phyloP scores from a whole-genome alignment of 2,113 vertebrate genomes.

The Neoarius graeffei region DNA sequence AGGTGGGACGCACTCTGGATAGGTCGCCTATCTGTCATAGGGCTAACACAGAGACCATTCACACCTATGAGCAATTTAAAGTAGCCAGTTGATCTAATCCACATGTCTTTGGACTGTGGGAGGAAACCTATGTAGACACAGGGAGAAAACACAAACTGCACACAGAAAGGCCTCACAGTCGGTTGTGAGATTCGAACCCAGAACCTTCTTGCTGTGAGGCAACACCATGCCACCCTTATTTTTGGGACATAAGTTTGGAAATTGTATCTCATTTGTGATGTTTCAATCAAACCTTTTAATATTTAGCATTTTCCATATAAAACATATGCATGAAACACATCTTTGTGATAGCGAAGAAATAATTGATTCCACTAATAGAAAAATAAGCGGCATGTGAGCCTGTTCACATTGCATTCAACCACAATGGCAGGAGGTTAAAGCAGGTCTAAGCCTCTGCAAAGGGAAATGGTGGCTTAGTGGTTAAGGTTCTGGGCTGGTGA shows the following conservation, averaged over 20 bases:
- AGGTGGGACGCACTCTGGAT: too few relatives aligned
- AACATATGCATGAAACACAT: background rate
- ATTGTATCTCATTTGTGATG: background rate
- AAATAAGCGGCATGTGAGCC: background rate
- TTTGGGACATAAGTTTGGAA: background rate
- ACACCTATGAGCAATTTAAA: too few relatives aligned
- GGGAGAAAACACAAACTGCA: too few relatives aligned
- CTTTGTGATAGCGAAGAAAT: background rate
- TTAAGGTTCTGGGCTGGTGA: background rate
- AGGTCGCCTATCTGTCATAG: too few relatives aligned
- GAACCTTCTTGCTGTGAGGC: too few relatives aligned
- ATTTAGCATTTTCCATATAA: background rate
- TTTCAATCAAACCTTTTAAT: background rate
- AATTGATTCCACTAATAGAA: background rate
- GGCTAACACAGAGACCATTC: too few relatives aligned
- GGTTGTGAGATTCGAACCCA: too few relatives aligned
- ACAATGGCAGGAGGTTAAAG: background rate
- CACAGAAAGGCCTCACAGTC: too few relatives aligned
- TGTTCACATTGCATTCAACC: background rate
- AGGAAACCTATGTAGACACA: too few relatives aligned
- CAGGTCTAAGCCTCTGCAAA: background rate
- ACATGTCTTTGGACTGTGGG: too few relatives aligned
- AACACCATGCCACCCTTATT: too few relatives aligned
- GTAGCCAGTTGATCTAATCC: too few relatives aligned
- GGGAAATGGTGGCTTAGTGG: background rate